phyloP scores from a whole-genome alignment of 2,113 vertebrate genomes.

The Ceyx melanurus region DNA sequence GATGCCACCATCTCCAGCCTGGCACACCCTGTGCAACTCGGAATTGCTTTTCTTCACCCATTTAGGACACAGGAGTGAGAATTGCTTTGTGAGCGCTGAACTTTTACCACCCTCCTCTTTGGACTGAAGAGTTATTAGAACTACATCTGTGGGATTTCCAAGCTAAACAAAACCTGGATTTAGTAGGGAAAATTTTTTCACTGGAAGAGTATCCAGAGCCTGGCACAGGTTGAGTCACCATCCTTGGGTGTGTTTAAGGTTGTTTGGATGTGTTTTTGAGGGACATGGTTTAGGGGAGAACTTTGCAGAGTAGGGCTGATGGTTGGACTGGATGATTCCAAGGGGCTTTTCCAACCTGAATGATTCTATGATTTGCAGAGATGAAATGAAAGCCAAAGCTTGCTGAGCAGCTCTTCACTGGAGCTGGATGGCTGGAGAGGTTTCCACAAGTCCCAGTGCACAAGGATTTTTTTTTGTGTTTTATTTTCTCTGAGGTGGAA shows the following conservation, averaged over 20 bases:
- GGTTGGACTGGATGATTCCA: no score
- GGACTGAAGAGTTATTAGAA: not conserved
- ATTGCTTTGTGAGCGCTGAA: not conserved
- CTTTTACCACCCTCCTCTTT: not conserved
- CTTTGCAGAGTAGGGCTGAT: no score
- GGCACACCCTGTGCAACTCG: not conserved
- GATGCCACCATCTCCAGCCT: not conserved
- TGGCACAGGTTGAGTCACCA: no score
- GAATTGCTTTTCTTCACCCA: constrained; percentile 3
- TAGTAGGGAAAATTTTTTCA: not conserved
- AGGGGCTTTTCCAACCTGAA: no score
- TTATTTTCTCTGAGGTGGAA: not conserved
- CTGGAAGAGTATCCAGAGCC: no score
- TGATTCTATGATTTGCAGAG: not conserved
- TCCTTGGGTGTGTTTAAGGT: no score
- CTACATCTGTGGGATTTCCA: not conserved
- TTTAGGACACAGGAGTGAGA: not conserved
- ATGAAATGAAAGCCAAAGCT: not conserved
- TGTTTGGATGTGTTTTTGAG: no score
- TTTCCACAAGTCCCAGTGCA: not conserved
- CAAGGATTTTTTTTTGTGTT: not conserved
- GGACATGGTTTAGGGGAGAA: no score
- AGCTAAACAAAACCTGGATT: constrained; percentile 36
- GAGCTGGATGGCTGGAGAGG: fast-evolving
- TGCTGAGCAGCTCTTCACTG: not conserved